phyloP scores from a whole-genome alignment of 2,888 invertebrate species.

The Cephonodes hylas region DNA sequence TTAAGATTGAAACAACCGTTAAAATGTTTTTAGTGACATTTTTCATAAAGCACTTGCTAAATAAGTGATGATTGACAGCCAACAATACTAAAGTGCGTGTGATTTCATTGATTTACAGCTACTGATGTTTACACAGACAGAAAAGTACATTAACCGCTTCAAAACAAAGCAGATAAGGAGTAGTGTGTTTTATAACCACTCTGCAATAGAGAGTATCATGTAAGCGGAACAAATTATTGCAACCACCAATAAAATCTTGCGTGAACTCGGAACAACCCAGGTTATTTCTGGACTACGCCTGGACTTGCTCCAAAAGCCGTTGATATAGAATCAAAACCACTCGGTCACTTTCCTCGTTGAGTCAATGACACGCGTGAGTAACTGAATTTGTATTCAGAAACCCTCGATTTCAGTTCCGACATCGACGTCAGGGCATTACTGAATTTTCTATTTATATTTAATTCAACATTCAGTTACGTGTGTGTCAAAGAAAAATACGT shows the following conservation, averaged over 20 bases:
- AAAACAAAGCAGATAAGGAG: not conserved
- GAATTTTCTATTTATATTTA: slow-evolving; percentile 48
- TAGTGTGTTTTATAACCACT: not conserved
- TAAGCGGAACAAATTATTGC: slow-evolving; percentile 50
- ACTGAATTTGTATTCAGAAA: slow-evolving; percentile 30
- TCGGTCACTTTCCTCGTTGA: slow-evolving; percentile 74
- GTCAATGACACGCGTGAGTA: slow-evolving; percentile 68
- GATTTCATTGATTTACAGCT: slow-evolving; percentile 4
- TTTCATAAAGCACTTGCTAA: not conserved
- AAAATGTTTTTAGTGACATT: not conserved
- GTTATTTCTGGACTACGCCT: slow-evolving; percentile 76
- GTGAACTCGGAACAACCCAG: slow-evolving; percentile 57
- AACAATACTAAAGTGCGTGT: not conserved
- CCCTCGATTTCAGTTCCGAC: slow-evolving; percentile 25
- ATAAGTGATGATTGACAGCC: slow-evolving; percentile 11
- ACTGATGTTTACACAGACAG: not conserved
- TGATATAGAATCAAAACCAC: slow-evolving; percentile 59
- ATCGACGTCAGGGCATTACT: slow-evolving; percentile 37
- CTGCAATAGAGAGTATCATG: not conserved
- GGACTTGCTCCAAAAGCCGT: slow-evolving; percentile 72
- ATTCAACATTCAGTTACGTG: slow-evolving; percentile 26
- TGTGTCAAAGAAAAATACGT: slow-evolving; percentile 25
- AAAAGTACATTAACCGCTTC: slow-evolving; percentile 3
- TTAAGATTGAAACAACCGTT: not conserved
- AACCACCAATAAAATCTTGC: slow-evolving; percentile 60